These are phyloP conservation scores for Scophthalmus maximus DNA, from an alignment of 2,113 vertebrate genomes.

Conservation along the genomic window DNA sequence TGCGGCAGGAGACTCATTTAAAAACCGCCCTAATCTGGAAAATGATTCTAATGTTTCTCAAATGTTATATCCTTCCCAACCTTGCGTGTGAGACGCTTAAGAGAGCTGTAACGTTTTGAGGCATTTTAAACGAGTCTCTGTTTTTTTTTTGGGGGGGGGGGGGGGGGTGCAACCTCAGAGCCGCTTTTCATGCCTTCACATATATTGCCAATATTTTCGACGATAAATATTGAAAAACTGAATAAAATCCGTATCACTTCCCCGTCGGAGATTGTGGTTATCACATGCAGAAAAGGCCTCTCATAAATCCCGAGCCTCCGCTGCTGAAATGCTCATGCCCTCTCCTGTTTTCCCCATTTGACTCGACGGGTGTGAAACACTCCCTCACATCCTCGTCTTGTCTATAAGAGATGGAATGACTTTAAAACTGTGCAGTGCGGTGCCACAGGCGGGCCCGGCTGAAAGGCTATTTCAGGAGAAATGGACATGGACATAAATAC, in stretches of 20 bases:
- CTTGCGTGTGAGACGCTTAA: constrained; percentile 71
- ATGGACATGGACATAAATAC: constrained; percentile 82
- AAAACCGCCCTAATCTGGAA: constrained; percentile 82
- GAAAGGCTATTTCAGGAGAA: constrained; percentile 80
- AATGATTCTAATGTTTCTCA: constrained; percentile 83
- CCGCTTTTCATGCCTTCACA: constrained; percentile 57
- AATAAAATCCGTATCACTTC: constrained; percentile 64
- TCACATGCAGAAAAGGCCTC: constrained; percentile 62
- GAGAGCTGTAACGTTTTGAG: constrained; percentile 68
- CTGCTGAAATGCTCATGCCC: constrained; percentile 58
- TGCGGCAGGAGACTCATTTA: constrained; percentile 81
- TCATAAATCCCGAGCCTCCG: constrained; percentile 51
- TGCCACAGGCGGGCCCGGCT: constrained; percentile 71
- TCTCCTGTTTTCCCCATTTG: constrained; percentile 72
- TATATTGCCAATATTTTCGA: constrained; percentile 77
- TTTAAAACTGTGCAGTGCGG: constrained; percentile 66
- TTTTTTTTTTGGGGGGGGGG: too few relatives aligned
- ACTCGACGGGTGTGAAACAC: constrained; percentile 73
- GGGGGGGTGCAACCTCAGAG: constrained; percentile 37
- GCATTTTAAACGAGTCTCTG: constrained; percentile 67
- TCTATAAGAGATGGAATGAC: constrained; percentile 74
- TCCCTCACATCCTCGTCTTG: constrained; percentile 74
- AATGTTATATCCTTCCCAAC: constrained; percentile 80
- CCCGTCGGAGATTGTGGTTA: constrained; percentile 51
- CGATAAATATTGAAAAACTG: constrained; percentile 72